phyloP scores from a whole-genome alignment of 2,797 vertebrate species.

The Alca torda region DNA sequence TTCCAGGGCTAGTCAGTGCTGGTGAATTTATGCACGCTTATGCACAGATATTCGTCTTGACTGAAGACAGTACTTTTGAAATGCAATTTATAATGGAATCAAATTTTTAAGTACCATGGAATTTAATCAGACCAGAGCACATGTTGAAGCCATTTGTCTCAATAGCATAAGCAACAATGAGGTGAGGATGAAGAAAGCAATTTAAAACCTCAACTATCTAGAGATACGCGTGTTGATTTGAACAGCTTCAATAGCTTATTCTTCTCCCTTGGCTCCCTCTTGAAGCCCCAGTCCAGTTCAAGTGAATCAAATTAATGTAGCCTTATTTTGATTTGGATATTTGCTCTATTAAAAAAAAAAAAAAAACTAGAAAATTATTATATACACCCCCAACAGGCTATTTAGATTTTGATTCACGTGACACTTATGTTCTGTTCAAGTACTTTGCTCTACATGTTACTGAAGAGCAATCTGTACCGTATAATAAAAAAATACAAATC shows the following conservation, averaged over 20 bases:
- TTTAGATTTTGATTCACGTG: conserved; percentile 1
- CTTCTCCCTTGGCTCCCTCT: not conserved
- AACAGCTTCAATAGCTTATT: not conserved
- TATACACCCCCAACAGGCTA: not conserved
- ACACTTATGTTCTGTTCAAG: conserved; percentile 18
- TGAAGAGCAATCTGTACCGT: not conserved
- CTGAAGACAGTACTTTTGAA: not conserved
- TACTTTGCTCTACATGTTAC: not conserved
- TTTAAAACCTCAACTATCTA: not conserved
- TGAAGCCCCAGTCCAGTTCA: not conserved
- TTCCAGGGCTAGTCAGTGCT: not conserved
- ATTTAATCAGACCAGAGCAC: not conserved
- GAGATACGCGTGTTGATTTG: not conserved
- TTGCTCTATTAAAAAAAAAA: not conserved
- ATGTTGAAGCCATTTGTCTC: not conserved
- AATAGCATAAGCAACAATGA: not conserved
- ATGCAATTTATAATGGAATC: not conserved
- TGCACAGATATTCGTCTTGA: not conserved
- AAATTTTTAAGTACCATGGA: not conserved
- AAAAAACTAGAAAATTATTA: not conserved
- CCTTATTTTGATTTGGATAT: not conserved
- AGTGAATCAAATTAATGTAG: not conserved
- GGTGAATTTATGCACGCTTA: not conserved
- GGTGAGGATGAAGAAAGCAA: not conserved
- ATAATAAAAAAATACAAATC: conserved; percentile 47